Conservation (phyloP, 2,888 invertebrate species). For the Marasmarcha lunaedactyla region DNA sequence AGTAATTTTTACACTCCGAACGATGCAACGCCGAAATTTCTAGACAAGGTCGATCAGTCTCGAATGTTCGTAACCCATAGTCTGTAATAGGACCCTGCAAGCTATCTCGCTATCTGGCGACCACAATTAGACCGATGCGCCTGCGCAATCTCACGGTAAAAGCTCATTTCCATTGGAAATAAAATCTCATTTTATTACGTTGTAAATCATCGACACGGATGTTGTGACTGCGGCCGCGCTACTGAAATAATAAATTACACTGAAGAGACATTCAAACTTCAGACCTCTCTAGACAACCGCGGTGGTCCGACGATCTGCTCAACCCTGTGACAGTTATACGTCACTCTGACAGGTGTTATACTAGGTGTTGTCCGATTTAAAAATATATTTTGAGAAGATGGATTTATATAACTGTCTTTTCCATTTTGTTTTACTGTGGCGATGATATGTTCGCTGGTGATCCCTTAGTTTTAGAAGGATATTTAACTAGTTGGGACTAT, state of each 20-base stretch:
- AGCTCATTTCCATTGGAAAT: conserved; percentile 64
- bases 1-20: too few relatives aligned
- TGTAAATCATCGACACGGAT: conserved; percentile 61
- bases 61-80: too few relatives aligned
- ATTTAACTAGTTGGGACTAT: too few relatives aligned
- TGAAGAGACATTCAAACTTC: conserved; percentile 50
- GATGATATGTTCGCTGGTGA: too few relatives aligned
- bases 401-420: too few relatives aligned
- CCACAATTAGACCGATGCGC: conserved; percentile 12
- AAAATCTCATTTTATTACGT: conserved; percentile 58
- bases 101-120: too few relatives aligned
- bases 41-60: too few relatives aligned
- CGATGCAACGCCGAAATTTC: too few relatives aligned
- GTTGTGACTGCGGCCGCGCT: conserved; percentile 58
- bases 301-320: conserved; percentile 50
- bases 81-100: too few relatives aligned
- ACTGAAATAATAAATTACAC: conserved; percentile 66
- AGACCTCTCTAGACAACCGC: conserved; percentile 42
- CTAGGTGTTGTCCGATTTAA: neutral
- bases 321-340: conserved; percentile 13
- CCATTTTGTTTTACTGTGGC: too few relatives aligned
- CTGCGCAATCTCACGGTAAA: conserved; percentile 56
- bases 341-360: conserved; percentile 1
- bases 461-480: too few relatives aligned
- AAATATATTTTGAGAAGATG: neutral